Evolutionary conservation across 2,888 invertebrate species (phyloP).

Genomic region (Polydrusus tereticollis): DNA sequence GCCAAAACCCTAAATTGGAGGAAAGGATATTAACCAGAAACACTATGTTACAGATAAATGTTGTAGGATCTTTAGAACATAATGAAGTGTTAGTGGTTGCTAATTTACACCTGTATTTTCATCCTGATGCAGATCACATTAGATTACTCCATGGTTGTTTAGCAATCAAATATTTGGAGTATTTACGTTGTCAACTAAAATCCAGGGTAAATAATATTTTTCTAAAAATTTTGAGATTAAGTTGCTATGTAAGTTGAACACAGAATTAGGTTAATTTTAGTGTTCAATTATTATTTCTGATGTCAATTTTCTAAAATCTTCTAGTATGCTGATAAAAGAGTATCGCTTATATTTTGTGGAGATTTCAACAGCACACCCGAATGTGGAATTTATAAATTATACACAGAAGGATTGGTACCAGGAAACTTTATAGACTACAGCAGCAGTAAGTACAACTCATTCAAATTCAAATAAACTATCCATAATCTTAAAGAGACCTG

Average conservation of each 20-base stretch:
- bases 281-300: too few species aligned
- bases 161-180: slow-evolving; percentile 77
- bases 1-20: slow-evolving; percentile 71
- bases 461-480: too few species aligned
- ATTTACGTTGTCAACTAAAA: slow-evolving; percentile 68
- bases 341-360: slow-evolving; percentile 87
- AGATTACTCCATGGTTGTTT: slow-evolving; percentile 87
- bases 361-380: slow-evolving; percentile 94
- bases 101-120: slow-evolving; percentile 95
- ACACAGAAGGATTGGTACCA: slow-evolving; percentile 78
- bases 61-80: slow-evolving; percentile 70
- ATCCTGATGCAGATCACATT: slow-evolving; percentile 91
- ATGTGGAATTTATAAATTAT: slow-evolving; percentile 85
- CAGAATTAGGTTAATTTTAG: too few species aligned
- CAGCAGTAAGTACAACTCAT: slow-evolving; percentile 79
- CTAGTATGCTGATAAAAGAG: slow-evolving; percentile 65
- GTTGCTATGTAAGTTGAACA: too few species aligned
- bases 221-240: too few species aligned
- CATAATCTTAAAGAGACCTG: too few species aligned
- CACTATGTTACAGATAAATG: slow-evolving; percentile 75
- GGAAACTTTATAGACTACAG: slow-evolving; percentile 80
- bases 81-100: slow-evolving; percentile 75
- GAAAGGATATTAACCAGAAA: slow-evolving; percentile 74
- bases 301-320: slow-evolving; percentile 44
- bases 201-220: slow-evolving; percentile 57